A percentile compares a stretch with the other conserved stretches of the same genome.
Conservation (phyloP, 2,797 vertebrate species). For the Tokudaia tokunoshimensis region DNA sequence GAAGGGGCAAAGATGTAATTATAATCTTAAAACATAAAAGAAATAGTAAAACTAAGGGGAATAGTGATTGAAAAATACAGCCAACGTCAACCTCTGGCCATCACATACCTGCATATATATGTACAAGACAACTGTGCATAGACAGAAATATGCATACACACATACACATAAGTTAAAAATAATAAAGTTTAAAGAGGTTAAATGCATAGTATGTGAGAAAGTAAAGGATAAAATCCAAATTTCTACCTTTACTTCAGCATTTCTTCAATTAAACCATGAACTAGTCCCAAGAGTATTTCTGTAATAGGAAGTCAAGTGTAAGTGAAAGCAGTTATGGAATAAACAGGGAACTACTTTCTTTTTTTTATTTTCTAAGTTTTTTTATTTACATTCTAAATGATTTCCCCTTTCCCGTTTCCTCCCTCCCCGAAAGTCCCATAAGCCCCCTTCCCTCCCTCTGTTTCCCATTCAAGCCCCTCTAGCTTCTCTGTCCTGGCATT, state of each 20-base stretch:
- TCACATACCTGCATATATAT: neutral
- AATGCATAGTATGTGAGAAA: neutral
- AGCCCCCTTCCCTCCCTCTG: too few relatives aligned
- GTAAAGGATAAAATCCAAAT: neutral
- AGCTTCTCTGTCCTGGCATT: too few relatives aligned
- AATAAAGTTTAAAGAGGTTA: neutral
- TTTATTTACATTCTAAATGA: too few relatives aligned
- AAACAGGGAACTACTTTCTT: neutral
- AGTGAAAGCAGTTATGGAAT: neutral
- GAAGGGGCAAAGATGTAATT: neutral
- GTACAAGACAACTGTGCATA: neutral
- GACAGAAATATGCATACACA: neutral
- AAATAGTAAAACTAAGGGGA: neutral
- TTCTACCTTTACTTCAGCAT: neutral
- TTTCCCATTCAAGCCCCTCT: too few relatives aligned
- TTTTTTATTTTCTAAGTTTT: too few relatives aligned
- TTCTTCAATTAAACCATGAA: neutral
- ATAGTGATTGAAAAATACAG: neutral
- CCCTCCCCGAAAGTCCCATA: too few relatives aligned
- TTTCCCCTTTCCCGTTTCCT: too few relatives aligned
- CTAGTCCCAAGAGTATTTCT: neutral
- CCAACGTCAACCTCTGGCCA: neutral
- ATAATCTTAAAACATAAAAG: neutral
- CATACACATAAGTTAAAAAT: neutral
- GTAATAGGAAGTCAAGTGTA: neutral